Base-by-base conservation (phyloP, 2,888 invertebrate species). In the Drosophila ezoana region DNA sequence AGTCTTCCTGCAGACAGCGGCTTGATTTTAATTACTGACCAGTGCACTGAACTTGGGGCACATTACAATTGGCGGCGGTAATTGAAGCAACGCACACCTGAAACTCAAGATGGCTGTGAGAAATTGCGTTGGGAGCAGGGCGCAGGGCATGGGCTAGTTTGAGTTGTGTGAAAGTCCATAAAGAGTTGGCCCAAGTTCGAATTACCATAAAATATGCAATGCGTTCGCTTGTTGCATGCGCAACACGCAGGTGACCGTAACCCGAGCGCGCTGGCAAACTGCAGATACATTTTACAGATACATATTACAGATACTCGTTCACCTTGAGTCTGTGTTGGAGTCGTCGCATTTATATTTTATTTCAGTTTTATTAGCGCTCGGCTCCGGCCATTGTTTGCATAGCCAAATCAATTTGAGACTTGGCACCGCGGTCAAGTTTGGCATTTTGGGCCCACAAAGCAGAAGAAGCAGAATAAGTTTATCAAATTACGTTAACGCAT, bases 191-290 rank as follows among this genome's bases (percentile, higher is more conserved):
- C 64, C 65, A 76, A 74, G 88, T 86, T 88, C 75, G 70, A 62
- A 79, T 83, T 83, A 79, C 86, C 83, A 88, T 83, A 83, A 88
- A 49, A 88, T 82, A 83, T 83, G 83, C 86, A 79, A 60, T 54
- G 28, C 28, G 28, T 8, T 28, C 28, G 28, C 28, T 28, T 28
- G 28, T 28, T 28, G 28, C 8, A 28, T 28, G 65, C 60, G 70
- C 33, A 45, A 82, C 77, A 82, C 83, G 74, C 86, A 88, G 56
- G 56, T 47, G 59, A 69, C 81, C 75, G 70, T 79, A 77, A 75
- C 70, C 49, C 43, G 62, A 73, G 51, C 68, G 62, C 68, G 62
- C 63, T 54, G 61, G 45, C 63, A 23, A 58, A 61, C 59, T 70
- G 61, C 64, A 83, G 80, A 74, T 70, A 72, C 72, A 63, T 54